Conservation (phyloP, 2,797 vertebrate species). For the Peromyscus eremicus region DNA sequence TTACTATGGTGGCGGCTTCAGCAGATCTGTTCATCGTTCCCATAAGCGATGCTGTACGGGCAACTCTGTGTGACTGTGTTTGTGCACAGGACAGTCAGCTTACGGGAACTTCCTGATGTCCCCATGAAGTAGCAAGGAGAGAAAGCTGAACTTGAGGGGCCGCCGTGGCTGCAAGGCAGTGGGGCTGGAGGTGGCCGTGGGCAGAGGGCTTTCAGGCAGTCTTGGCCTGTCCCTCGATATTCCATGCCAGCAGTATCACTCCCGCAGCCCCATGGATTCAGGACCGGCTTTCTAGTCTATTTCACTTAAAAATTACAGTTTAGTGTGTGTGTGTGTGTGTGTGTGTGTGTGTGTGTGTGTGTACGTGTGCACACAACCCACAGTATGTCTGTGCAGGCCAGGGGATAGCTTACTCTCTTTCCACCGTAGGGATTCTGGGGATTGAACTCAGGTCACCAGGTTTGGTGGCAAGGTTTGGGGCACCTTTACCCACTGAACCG, state of each 20-base stretch:
- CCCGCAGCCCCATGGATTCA: not conserved
- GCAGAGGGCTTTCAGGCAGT: not conserved
- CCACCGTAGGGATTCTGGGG: not conserved
- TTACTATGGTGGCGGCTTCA: not conserved
- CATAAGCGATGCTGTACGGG: not conserved
- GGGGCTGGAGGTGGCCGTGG: not conserved
- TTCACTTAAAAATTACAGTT: not conserved
- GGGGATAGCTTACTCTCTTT: not conserved
- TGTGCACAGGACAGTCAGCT: not conserved
- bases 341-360: no score
- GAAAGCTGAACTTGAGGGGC: not conserved
- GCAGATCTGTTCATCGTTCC: not conserved
- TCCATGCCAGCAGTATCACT: not conserved
- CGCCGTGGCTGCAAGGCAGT: not conserved
- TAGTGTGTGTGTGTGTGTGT: not conserved
- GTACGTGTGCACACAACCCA: not conserved
- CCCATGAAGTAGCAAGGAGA: not conserved
- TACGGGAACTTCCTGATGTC: constrained; percentile 40
- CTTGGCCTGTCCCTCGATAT: not conserved
- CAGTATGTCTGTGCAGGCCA: not conserved
- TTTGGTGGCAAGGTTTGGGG: not conserved
- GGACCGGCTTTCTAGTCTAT: not conserved
- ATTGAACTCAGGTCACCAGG: not conserved
- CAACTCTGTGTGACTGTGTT: constrained; percentile 36
- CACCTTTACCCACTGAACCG: not conserved